A percentile compares a stretch with the other conserved stretches of the same genome.
Conservation (phyloP, 2,797 vertebrate genomes). For the Cryptoprocta ferox region DNA sequence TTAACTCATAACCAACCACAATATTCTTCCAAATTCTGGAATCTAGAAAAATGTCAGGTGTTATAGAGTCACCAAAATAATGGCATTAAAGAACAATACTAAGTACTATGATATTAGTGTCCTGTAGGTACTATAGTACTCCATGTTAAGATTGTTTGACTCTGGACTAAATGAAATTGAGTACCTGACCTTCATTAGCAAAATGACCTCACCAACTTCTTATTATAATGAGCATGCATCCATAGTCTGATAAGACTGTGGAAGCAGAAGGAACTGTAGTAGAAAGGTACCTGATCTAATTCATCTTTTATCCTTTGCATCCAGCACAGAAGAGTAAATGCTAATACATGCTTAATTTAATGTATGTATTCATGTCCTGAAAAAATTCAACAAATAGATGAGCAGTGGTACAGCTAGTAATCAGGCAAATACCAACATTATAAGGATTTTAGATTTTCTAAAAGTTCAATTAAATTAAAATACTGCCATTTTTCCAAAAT, state of each 20-base stretch:
- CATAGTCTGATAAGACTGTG: background rate
- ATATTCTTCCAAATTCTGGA: conserved; percentile 25
- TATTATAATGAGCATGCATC: background rate
- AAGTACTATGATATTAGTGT: background rate
- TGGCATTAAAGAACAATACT: background rate
- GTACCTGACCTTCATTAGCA: background rate
- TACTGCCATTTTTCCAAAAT: conserved; percentile 73
- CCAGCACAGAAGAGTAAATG: conserved; percentile 28
- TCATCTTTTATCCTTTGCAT: conserved; percentile 36
- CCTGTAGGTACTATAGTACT: background rate
- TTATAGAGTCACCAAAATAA: background rate
- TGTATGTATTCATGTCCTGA: conserved; percentile 32
- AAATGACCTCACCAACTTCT: background rate
- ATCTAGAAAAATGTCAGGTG: background rate
- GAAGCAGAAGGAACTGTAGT: background rate
- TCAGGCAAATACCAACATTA: conserved; percentile 55
- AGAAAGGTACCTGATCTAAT: background rate
- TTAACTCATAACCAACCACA: conserved; percentile 19
- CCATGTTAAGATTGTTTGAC: background rate
- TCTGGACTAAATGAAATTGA: conserved; percentile 16
- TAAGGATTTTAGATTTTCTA: conserved; percentile 33
- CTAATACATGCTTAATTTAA: background rate
- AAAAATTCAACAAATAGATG: conserved; percentile 47
- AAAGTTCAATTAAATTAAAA: conserved; percentile 80
- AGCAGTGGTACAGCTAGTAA: conserved; percentile 45